Evolutionary conservation across 2,888 invertebrate species (phyloP), one percentile per base, ranked within the genome.

Genomic region (Onchidella celtica): DNA sequence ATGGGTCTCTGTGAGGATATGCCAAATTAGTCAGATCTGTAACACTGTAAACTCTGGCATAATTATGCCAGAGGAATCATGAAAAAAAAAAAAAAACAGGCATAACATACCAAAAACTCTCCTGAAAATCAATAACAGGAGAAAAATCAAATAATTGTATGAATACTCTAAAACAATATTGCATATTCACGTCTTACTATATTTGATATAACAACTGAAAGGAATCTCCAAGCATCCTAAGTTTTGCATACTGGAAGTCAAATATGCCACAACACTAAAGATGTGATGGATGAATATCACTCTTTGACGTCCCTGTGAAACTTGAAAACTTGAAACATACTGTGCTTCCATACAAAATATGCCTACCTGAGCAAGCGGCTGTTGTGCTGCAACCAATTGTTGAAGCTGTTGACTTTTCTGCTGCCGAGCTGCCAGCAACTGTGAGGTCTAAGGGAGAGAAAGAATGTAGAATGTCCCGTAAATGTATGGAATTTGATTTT

Each of bases 371-470:
- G 83, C 63, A 34, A 85, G 83, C 14, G 84, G 85, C 65, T 88
- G 88, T 47, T 86, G 81, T n/a, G n/a, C n/a, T n/a, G n/a, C n/a
- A n/a, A n/a, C n/a, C 55, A 86, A 79, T 70, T 86, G 88, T 63
- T 87, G 87, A 70, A 85, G 83, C 72, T 87, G 86, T 74, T 85
- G 82, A 59, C 87, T 87, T 72, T 88, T 85, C 75, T 87, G 85
- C 74, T 88, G 87, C 76, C 85, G 86, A 61, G 86, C 87, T 29
- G 78, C 72, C 68, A 85, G 68, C 17, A 78, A 86, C 34, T 85
- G 87, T 72, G 86, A 82, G 32, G 76, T 74, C 73, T 81, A 85
- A n/a, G n/a, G n/a, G n/a, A n/a, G n/a, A n/a, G n/a, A n/a, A n/a
- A n/a, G n/a, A n/a, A n/a, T n/a, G n/a, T n/a, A n/a, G n/a, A n/a